Conservation (phyloP, 2,113 vertebrate species). For the Drymodes brunneopygia region DNA sequence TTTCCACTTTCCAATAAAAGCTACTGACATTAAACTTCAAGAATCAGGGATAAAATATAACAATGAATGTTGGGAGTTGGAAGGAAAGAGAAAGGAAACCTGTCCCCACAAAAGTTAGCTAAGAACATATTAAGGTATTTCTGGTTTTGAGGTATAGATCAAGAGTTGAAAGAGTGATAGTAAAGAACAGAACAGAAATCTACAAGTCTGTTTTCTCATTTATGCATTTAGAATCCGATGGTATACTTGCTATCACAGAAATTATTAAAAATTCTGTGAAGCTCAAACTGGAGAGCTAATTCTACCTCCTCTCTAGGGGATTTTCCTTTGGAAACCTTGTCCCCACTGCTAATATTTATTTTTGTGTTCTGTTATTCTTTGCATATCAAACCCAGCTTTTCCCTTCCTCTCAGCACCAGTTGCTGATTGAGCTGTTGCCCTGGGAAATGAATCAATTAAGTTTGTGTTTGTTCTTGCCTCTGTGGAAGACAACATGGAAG, state of each 20-base stretch:
- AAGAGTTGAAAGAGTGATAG: background rate
- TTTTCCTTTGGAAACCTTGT: background rate
- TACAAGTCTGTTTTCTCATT: background rate
- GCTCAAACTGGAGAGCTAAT: background rate
- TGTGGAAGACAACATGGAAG: background rate
- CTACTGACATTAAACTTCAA: background rate
- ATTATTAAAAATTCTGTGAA: background rate
- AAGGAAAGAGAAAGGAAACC: background rate
- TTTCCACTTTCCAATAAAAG: background rate
- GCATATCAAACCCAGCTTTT: background rate
- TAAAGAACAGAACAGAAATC: background rate
- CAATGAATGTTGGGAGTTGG: background rate
- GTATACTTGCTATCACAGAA: background rate
- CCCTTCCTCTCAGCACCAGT: background rate
- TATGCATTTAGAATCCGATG: background rate
- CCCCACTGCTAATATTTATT: background rate
- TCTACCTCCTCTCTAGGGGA: background rate
- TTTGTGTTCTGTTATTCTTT: background rate
- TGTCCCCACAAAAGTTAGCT: background rate
- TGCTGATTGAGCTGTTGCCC: background rate
- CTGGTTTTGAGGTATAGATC: background rate
- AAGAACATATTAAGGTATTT: background rate
- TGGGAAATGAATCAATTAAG: slow-evolving; percentile 15
- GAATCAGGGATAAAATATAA: background rate
- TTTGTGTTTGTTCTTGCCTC: background rate